Conservation (phyloP, 2,797 vertebrate genomes). For the Acanthopagrus latus region DNA sequence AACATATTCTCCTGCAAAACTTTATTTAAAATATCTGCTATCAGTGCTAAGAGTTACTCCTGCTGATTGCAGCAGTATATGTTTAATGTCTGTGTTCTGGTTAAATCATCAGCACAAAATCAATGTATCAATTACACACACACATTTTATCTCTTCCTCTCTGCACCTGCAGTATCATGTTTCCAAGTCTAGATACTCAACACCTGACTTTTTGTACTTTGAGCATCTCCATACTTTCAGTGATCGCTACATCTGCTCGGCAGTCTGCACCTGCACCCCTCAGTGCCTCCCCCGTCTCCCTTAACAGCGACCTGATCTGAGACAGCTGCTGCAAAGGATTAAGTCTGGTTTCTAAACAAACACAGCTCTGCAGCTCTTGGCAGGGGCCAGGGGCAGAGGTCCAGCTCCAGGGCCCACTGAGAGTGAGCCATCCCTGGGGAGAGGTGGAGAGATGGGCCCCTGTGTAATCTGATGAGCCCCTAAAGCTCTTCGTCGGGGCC, state of each 20-base stretch:
- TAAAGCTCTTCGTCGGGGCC: slow-evolving; percentile 33
- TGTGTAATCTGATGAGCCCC: slow-evolving; percentile 63
- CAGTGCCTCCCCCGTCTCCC: slow-evolving; percentile 28
- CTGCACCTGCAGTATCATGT: neutral
- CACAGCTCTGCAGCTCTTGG: slow-evolving; percentile 65
- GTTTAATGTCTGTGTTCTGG: neutral
- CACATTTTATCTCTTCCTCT: neutral
- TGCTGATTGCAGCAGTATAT: neutral
- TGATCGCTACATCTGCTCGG: slow-evolving; percentile 58
- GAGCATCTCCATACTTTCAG: slow-evolving; percentile 22
- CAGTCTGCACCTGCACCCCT: slow-evolving; percentile 75
- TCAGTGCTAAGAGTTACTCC: neutral
- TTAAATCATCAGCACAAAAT: slow-evolving; percentile 1
- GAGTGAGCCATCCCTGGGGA: slow-evolving; percentile 65
- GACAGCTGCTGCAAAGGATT: slow-evolving; percentile 86
- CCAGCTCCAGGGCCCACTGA: slow-evolving; percentile 42
- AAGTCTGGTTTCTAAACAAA: slow-evolving; percentile 85
- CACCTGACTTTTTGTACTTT: slow-evolving; percentile 37
- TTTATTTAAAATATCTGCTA: neutral
- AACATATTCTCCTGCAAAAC: neutral
- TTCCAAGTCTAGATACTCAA: neutral
- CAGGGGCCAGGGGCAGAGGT: slow-evolving; percentile 59
- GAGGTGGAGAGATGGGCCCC: slow-evolving; percentile 46
- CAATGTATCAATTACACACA: neutral
- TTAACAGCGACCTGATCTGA: slow-evolving; percentile 77